Percentiles rank a stretch among this genome's conserved stretches.
These are phyloP conservation scores for Hofmannophila pseudospretella DNA, from an alignment of 2,888 invertebrate species.

Conservation along the genomic window DNA sequence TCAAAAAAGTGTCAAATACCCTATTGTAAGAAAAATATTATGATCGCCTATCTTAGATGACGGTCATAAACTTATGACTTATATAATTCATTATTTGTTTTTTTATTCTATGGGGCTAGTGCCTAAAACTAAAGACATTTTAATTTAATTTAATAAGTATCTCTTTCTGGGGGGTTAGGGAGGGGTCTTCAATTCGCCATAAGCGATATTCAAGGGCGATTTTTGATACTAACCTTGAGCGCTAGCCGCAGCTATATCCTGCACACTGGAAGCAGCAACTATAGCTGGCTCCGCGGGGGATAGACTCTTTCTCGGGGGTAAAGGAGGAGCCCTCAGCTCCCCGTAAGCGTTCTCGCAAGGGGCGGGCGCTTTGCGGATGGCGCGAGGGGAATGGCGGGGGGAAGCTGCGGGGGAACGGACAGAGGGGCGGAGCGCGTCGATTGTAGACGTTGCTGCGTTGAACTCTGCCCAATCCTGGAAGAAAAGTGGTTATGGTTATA, in stretches of 20 bases:
- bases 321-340: constrained; percentile 63
- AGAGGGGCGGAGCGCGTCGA: constrained; percentile 71
- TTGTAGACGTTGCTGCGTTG: constrained; percentile 80
- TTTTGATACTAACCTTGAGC: constrained; percentile 43
- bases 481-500: background rate
- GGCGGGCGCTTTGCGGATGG: constrained; percentile 40
- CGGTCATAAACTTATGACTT: no score
- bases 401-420: constrained; percentile 78
- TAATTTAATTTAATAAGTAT: no score
- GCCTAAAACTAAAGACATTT: no score
- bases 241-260: constrained; percentile 56
- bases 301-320: constrained; percentile 79
- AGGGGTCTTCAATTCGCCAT: no score
- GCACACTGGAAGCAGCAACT: constrained; percentile 57
- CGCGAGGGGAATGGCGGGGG: constrained; percentile 68
- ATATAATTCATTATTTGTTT: no score
- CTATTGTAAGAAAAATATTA: no score
- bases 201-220: no score
- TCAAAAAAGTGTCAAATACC: no score
- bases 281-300: constrained; percentile 59
- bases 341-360: constrained; percentile 63
- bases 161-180: no score
- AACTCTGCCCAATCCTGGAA: constrained; percentile 79
- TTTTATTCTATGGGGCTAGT: no score
- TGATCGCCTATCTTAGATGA: no score